A percentile compares a stretch with the other conserved stretches of the same genome.
phyloP scores from a whole-genome alignment of 2,113 vertebrate species.

The Pachyramphus minor region DNA sequence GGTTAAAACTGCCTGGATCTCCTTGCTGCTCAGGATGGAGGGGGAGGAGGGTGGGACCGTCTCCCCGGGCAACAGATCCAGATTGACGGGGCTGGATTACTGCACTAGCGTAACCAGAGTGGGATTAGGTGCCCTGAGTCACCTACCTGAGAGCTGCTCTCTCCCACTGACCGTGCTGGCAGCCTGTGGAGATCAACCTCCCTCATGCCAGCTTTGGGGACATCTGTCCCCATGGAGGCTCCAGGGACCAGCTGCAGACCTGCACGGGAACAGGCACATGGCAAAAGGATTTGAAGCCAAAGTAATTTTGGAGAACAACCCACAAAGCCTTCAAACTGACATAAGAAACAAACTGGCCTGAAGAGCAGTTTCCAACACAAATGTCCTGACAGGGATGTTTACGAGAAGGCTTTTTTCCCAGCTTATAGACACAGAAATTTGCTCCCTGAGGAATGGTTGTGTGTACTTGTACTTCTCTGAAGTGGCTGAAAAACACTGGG shows the following conservation, averaged over 20 bases:
- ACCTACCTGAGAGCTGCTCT: not conserved
- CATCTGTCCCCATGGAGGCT: rapidly evolving
- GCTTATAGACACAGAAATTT: not conserved
- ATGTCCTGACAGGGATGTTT: not conserved
- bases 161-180: not conserved
- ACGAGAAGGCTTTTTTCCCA: rapidly evolving
- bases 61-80: not conserved
- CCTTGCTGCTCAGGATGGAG: not conserved
- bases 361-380: rapidly evolving
- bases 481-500: not conserved
- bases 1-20: conserved; percentile 46
- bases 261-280: not conserved
- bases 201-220: not conserved
- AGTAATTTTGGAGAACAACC: not conserved
- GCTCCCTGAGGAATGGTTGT: not conserved
- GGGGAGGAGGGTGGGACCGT: not conserved
- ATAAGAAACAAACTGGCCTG: not conserved
- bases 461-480: not conserved
- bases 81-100: conserved; percentile 21
- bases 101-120: rapidly evolving
- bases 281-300: not conserved
- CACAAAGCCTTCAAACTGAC: not conserved
- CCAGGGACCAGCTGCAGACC: not conserved
- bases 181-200: not conserved
- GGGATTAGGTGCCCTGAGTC: not conserved